Percentiles rank a stretch among this genome's conserved stretches.
phyloP scores from a whole-genome alignment of 1,140 invertebrate species.

The Hyposmocoma kahamanoa region DNA sequence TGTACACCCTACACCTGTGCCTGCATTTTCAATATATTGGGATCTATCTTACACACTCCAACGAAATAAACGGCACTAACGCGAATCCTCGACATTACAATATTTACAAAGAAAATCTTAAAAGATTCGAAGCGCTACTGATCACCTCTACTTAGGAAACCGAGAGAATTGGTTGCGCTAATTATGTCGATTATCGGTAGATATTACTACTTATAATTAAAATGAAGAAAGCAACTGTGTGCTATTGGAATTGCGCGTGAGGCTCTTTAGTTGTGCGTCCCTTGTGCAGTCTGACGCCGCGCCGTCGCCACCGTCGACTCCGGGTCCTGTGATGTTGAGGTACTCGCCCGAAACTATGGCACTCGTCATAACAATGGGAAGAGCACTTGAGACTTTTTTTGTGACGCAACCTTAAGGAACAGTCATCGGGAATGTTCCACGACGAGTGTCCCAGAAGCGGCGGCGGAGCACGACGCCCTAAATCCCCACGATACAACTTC shows the following conservation, averaged over 20 bases:
- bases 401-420: too few relatives aligned
- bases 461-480: too few relatives aligned
- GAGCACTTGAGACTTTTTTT: too few relatives aligned
- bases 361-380: too few relatives aligned
- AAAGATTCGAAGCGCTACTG: conserved; percentile 64
- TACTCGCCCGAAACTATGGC: too few relatives aligned
- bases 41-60: too few relatives aligned
- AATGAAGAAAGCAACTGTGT: conserved; percentile 63
- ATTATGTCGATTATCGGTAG: conserved; percentile 44
- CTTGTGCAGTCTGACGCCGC: conserved; percentile 25
- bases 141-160: conserved; percentile 67
- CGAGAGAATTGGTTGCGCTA: conserved; percentile 53
- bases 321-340: too few relatives aligned
- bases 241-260: conserved; percentile 52
- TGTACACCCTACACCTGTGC: too few relatives aligned
- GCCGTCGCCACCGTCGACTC: neutral
- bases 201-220: conserved; percentile 66
- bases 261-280: conserved; percentile 52
- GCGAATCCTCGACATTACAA: conserved; percentile 61
- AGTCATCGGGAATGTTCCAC: too few relatives aligned
- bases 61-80: conserved; percentile 51
- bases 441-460: too few relatives aligned
- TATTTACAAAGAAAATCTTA: conserved; percentile 65
- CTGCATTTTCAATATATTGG: too few relatives aligned
- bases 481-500: conserved; percentile 38